These are phyloP conservation scores for Pseudomyrmex cubaensis DNA, from an alignment of 1,140 invertebrate genomes.

Conservation along the genomic window DNA sequence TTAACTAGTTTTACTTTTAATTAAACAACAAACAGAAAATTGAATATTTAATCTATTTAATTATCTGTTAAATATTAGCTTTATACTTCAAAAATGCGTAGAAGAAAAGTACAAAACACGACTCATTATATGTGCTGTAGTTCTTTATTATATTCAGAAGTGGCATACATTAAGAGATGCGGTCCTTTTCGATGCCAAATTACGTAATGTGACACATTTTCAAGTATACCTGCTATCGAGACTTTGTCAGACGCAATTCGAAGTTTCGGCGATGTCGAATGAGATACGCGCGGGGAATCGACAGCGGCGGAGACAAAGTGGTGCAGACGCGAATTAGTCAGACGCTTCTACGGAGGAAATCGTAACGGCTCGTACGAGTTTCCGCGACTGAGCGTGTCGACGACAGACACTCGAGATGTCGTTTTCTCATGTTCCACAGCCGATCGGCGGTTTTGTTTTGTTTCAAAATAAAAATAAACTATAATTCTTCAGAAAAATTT, in stretches of 20 bases:
- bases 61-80: no score
- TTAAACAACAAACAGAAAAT: no score
- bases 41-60: no score
- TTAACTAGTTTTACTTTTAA: no score
- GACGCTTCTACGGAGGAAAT: conserved; percentile 41
- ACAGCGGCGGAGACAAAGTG: conserved; percentile 33
- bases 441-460: conserved; percentile 21
- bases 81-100: no score
- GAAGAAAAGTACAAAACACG: no score
- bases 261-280: background rate
- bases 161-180: no score
- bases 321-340: conserved; percentile 55
- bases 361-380: conserved; percentile 33
- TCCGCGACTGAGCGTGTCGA: conserved; percentile 29
- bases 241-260: background rate
- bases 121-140: no score
- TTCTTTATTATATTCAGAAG: no score
- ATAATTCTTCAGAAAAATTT: conserved; percentile 11
- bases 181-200: no score
- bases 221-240: background rate
- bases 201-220: background rate
- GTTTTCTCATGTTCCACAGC: conserved; percentile 26
- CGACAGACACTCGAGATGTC: conserved; percentile 35
- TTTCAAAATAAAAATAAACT: conserved; percentile 15
- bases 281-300: conserved; percentile 20